These are phyloP conservation scores for Melieria crassipennis DNA, from an alignment of 2,888 invertebrate genomes.

Conservation along the genomic window DNA sequence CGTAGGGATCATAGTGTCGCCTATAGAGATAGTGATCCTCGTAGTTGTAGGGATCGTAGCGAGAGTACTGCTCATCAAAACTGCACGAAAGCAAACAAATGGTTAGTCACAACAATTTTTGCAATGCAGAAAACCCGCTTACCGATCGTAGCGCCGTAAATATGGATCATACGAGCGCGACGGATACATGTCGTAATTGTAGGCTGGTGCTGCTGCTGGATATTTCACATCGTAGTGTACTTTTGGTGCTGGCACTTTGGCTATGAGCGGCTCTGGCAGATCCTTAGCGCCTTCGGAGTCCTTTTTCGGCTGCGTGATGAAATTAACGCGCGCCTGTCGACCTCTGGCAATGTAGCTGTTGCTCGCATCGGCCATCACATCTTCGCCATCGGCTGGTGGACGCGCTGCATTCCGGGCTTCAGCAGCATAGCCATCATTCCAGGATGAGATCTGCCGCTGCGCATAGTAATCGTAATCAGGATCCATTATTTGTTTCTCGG, in stretches of 20 bases:
- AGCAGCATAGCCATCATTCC: slow-evolving; percentile 61
- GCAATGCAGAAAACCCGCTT: slow-evolving; percentile 27
- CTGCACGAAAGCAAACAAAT: slow-evolving; percentile 42
- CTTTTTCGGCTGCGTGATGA: slow-evolving; percentile 72
- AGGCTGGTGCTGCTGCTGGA: slow-evolving; percentile 40
- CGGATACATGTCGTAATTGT: slow-evolving; percentile 57
- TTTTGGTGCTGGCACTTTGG: slow-evolving; percentile 44
- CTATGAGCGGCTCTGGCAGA: slow-evolving; percentile 45
- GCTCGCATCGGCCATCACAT: slow-evolving; percentile 68
- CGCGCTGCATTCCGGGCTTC: slow-evolving; percentile 29
- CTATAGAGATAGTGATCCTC: slow-evolving; percentile 62
- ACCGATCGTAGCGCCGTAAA: slow-evolving; percentile 64
- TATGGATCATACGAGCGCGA: slow-evolving; percentile 64
- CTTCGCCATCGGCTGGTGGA: slow-evolving; percentile 50
- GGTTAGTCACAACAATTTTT: neutral
- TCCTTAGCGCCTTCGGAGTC: slow-evolving; percentile 45
- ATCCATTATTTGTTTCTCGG: slow-evolving; percentile 62
- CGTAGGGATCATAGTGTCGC: slow-evolving; percentile 62
- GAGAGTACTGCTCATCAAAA: slow-evolving; percentile 61
- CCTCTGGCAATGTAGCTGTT: slow-evolving; percentile 68
- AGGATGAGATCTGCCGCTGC: slow-evolving; percentile 65
- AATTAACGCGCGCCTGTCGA: slow-evolving; percentile 74
- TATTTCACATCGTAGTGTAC: slow-evolving; percentile 45
- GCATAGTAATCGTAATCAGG: slow-evolving; percentile 68
- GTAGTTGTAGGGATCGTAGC: slow-evolving; percentile 61